Evolutionary conservation across 2,888 invertebrate genomes (phyloP).

Genomic region (Apodemia hepburni): DNA sequence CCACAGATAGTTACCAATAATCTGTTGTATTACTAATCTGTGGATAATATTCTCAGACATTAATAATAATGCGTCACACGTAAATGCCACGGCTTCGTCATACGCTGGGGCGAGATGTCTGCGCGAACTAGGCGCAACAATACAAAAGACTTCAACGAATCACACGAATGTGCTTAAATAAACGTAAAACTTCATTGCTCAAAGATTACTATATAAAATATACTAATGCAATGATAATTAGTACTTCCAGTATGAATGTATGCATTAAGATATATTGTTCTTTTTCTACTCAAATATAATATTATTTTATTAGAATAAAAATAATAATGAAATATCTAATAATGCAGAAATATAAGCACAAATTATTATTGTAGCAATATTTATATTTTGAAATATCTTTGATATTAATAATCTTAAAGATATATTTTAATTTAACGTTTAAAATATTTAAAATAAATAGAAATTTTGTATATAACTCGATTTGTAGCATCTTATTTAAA

Average conservation of each 20-base stretch:
- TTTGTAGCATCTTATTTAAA: too few relatives aligned
- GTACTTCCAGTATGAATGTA: neutral
- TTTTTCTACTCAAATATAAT: too few relatives aligned
- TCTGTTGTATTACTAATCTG: neutral
- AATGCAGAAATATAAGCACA: too few relatives aligned
- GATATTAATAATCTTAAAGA: neutral
- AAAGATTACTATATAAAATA: neutral
- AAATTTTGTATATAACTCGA: too few relatives aligned
- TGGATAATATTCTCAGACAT: constrained; percentile 13
- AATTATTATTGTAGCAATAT: too few relatives aligned
- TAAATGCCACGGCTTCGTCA: constrained; percentile 17
- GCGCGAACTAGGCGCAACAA: constrained; percentile 11
- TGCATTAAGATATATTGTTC: neutral
- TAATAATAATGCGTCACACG: constrained; percentile 17
- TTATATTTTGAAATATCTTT: too few relatives aligned
- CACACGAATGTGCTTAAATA: constrained; percentile 18
- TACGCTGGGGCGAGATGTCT: constrained; percentile 1
- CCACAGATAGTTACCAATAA: neutral
- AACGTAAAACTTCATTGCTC: neutral
- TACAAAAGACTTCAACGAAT: constrained; percentile 46
- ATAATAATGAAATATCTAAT: too few relatives aligned
- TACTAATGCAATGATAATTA: neutral
- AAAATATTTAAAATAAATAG: neutral
- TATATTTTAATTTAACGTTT: neutral
- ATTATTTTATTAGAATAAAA: too few relatives aligned